Evolutionary conservation across 2,113 vertebrate species (phyloP).

Genomic region (Eonycteris spelaea): DNA sequence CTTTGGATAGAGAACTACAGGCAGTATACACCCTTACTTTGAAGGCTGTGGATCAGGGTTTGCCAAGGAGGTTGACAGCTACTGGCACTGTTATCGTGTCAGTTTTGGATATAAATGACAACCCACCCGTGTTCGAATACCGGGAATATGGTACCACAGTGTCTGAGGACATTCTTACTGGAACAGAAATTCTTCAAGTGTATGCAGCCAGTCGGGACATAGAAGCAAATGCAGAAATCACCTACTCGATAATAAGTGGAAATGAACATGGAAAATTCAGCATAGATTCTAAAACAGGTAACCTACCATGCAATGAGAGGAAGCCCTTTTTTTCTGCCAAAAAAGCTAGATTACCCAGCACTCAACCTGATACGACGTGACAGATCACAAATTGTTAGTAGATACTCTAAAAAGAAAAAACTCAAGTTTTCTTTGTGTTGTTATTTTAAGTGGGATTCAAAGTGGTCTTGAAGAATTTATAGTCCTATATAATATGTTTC

Average conservation of each 20-base stretch:
- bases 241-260: conserved; percentile 93
- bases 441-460: neutral
- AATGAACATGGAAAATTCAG: conserved; percentile 96
- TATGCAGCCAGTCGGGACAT: conserved; percentile 93
- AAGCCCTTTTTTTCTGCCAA: neutral
- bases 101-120: conserved; percentile 97
- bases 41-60: conserved; percentile 91
- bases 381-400: neutral
- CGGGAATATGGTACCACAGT: conserved; percentile 91
- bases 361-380: fast-evolving
- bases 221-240: conserved; percentile 92
- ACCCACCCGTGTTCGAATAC: conserved; percentile 95
- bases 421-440: neutral
- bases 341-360: neutral
- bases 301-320: neutral
- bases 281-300: conserved; percentile 92
- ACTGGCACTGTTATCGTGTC: conserved; percentile 87
- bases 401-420: neutral
- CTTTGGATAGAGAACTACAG: conserved; percentile 92
- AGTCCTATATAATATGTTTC: neutral
- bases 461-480: neutral
- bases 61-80: conserved; percentile 86
- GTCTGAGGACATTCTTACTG: conserved; percentile 88
- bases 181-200: conserved; percentile 92
- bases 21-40: conserved; percentile 88